These are phyloP conservation scores for Hippocampus mohnikei DNA, from an alignment of 2,113 vertebrate genomes.

Conservation along the genomic window DNA sequence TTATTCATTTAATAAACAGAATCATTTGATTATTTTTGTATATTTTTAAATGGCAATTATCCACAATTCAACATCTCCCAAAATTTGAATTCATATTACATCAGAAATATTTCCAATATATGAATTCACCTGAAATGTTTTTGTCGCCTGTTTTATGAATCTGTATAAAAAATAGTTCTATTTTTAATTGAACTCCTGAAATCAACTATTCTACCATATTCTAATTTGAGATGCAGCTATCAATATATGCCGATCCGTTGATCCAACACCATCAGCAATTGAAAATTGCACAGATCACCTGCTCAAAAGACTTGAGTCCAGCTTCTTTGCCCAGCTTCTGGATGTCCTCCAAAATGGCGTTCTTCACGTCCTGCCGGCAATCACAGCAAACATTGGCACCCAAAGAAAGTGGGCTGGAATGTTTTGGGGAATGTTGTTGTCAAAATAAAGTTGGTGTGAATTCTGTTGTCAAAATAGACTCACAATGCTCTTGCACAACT, in stretches of 20 bases:
- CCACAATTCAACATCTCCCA: too few species aligned
- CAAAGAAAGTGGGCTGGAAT: too few species aligned
- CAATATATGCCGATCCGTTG: background rate
- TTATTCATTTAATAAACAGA: too few species aligned
- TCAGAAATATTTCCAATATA: background rate
- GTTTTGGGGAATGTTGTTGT: background rate
- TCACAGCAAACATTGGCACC: constrained; percentile 7
- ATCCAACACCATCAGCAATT: background rate
- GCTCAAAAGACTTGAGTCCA: constrained; percentile 94
- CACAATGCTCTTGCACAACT: constrained; percentile 87
- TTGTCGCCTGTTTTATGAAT: too few species aligned
- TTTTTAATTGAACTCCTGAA: background rate
- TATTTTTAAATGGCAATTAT: too few species aligned
- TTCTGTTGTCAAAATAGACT: constrained; percentile 2
- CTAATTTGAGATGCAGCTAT: background rate
- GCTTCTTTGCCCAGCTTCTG: constrained; percentile 82
- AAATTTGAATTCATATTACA: too few species aligned
- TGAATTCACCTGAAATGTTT: background rate
- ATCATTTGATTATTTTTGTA: too few species aligned
- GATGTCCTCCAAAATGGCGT: constrained; percentile 83
- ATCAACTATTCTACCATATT: background rate
- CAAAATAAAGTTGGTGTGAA: background rate
- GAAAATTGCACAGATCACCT: constrained; percentile 71
- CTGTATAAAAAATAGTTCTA: too few species aligned
- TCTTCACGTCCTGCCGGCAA: constrained; percentile 79